Evolutionary conservation across 2,113 vertebrate genomes (phyloP), one percentile per base, ranked within the genome.

Genomic region (Eubucco bourcierii): DNA sequence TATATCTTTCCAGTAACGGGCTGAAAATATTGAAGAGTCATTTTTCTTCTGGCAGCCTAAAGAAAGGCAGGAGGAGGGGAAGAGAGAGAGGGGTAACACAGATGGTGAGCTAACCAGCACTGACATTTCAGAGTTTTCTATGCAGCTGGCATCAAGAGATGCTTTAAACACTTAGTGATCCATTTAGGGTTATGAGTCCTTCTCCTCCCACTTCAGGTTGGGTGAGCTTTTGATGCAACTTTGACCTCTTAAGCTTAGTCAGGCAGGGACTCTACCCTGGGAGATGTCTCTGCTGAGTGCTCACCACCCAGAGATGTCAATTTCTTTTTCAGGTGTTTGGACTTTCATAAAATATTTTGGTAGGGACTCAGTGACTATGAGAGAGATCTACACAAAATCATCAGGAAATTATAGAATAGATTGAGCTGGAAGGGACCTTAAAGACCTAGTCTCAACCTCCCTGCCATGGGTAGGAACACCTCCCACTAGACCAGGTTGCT

Each of bases 101-200:
- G 94, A 94, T 96, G 93, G 94, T 75, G 76, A 80, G 46, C 68
- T 88, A 84, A 87, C 67, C 60, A 82, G 65, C 3, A 0, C 56
- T 96, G 95, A 90, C 91, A 96, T 94, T 97, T 96, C 58, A 77
- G 88, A 78, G 87, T 68, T 83, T 80, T 77, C 96, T 91, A 34
- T 64, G 78, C 81, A 94, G 82, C 92, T 80, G 93, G 75, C 14
- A 11, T 76, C 72, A 89, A 94, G 91, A 93, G 87, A 75, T 77
- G 91, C 93, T 89, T 89, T 65, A 55, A 83, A 65, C 44, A 15
- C 72, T 75, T 80, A 50, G 52, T 7, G 8, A 53, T 27, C 71
- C 80, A 34, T 61, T 74, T 67, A 72, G 66, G 55, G 23, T 44
- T 53, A 10, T 15, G 25, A 72, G 24, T 41, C 34, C 29, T 83